Base-by-base conservation (phyloP, 1,140 invertebrate species). In the Brachionus rubens region DNA sequence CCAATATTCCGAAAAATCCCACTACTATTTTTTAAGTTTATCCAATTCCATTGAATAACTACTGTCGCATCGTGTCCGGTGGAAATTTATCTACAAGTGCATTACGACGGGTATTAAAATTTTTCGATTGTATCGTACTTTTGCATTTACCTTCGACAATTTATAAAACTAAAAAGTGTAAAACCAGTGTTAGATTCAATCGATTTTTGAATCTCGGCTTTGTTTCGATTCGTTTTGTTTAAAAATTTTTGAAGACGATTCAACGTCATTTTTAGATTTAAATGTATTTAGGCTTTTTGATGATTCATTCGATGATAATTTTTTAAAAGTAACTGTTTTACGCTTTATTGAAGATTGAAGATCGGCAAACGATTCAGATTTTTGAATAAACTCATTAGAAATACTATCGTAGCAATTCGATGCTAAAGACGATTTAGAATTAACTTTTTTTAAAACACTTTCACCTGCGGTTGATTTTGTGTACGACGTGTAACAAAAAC, bases 281-380 rank as follows among this genome's bases (percentile, higher is more conserved):
- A 19, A 30, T 43, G 19, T 28, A 14, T 36, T 41, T 14, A n/a
- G 28, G 5, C 36, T 30, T 9, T n/a, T 43, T n/a, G 59, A 59
- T 26, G 59, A 65, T 21, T 19, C n/a, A 21, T 26, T 41, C 12
- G 59, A 46, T 43, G 24, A 16, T 19, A 26, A 19, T 65, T 43
- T 65, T 43, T 65, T 65, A 43, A 65, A 65, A 26, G 59, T 43
- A 24, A 65, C 59, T 26, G 19, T 65, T 43, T 65, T 43, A 30
- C 19, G 3, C 21, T 43, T 43, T 12, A 24, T 41, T n/a, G n/a
- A n/a, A n/a, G n/a, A n/a, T 43, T 43, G 33, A 65, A 43, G 36
- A 7, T 59, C 54, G 3, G 28, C 19, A 36, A 36, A n/a, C 30
- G 36, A 7, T n/a, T n/a, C 19, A 9, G 21, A 41, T 6, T 59